Evolutionary conservation across 2,888 invertebrate genomes (phyloP).

Genomic region (Dexiosoma caninum): DNA sequence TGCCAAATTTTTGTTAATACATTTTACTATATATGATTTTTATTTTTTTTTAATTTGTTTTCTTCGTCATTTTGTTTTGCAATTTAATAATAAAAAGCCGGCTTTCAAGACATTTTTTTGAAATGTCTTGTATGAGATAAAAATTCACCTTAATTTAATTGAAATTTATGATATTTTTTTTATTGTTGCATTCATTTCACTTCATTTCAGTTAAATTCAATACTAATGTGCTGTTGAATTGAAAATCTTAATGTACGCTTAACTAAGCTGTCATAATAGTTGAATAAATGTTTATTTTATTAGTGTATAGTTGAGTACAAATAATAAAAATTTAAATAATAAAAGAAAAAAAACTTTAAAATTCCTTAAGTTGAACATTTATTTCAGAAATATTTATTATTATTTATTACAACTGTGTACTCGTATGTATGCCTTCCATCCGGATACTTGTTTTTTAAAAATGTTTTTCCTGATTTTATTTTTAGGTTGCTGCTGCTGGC

Average conservation of each 20-base stretch:
- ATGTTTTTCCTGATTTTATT: background rate
- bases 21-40: slow-evolving; percentile 25
- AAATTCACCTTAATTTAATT: slow-evolving; percentile 44
- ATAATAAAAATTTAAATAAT: background rate
- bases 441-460: slow-evolving; percentile 45
- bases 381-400: background rate
- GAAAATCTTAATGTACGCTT: slow-evolving; percentile 7
- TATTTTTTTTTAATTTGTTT: slow-evolving; percentile 11
- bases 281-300: slow-evolving; percentile 31
- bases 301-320: background rate
- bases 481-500: background rate
- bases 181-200: background rate
- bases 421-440: background rate
- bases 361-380: slow-evolving; percentile 18
- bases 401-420: too few species aligned
- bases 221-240: slow-evolving; percentile 24
- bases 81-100: slow-evolving; percentile 46
- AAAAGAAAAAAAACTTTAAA: background rate
- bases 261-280: slow-evolving; percentile 22
- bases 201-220: slow-evolving; percentile 23
- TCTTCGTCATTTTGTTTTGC: slow-evolving; percentile 18
- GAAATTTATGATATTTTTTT: slow-evolving; percentile 33
- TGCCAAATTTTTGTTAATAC: slow-evolving; percentile 40
- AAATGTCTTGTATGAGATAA: background rate
- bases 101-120: slow-evolving; percentile 28